Evolutionary conservation across 1,140 invertebrate species (phyloP), one percentile per base, ranked within the genome.

Genomic region (Drosophila gunungcola): DNA sequence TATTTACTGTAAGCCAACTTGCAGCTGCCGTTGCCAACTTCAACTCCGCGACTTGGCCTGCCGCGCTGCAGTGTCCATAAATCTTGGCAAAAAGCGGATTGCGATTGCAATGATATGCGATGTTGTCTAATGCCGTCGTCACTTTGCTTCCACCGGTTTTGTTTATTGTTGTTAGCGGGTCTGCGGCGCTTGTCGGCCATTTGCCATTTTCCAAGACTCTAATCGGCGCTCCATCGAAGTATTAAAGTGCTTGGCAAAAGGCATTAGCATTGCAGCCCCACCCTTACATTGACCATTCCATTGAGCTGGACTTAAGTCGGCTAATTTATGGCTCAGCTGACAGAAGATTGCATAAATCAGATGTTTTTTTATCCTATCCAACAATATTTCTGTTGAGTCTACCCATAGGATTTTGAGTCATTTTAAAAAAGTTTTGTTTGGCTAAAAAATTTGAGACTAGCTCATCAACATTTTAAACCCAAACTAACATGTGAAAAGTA

Each of bases 21-120:
- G 29, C 67, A 63, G 16, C 39, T 63, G 27, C 9, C 49, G 10
- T 54, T 61, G 58, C 42, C 75, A 46, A 54, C 56, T 53, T 7
- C 16, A 51, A 39, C 29, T 58, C 27, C 48, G 25, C 52, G 46
- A 74, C 38, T 74, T 41, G 39, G 45, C 73, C 72, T 68, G 58
- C 81, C 73, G 46, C 67, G 54, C 49, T 69, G 82, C 67, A 70
- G 64, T 70, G 56, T 88, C 78, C 69, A 85, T 85, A 85, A 85
- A 85, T 88, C 83, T 86, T 52, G 51, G 73, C 60, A 78, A 85
- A 85, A 85, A 85, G 82, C 82, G 82, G 82, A 85, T 88, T 85
- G 78, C 80, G 72, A 83, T 73, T 80, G 72, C 80, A 81, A 81
- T 81, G 80, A 83, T 72, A 81, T 78, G 78, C 78, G 61, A 80